These are phyloP conservation scores for Nixonia krombeini DNA, from an alignment of 1,140 invertebrate species.

Conservation along the genomic window DNA sequence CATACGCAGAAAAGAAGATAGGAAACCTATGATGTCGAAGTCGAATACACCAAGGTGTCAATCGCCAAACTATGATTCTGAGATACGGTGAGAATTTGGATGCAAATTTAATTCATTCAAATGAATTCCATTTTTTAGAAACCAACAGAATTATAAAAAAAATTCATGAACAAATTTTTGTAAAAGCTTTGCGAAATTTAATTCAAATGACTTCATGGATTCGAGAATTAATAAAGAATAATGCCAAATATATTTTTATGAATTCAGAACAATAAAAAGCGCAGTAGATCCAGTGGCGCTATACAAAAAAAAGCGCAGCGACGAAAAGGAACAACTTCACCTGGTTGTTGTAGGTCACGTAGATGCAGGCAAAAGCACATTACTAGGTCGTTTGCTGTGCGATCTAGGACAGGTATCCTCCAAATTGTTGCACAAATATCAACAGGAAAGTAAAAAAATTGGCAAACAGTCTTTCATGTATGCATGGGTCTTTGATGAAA, in stretches of 20 bases:
- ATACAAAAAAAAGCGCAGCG: conserved; percentile 82
- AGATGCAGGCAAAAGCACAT: conserved; percentile 98
- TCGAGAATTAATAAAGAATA: conserved; percentile 20
- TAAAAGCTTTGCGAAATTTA: too few relatives aligned
- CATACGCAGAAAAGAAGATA: conserved; percentile 51
- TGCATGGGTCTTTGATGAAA: conserved; percentile 99
- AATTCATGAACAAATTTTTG: too few relatives aligned
- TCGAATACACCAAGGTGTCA: conserved; percentile 71
- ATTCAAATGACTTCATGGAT: neutral
- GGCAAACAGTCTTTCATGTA: conserved; percentile 99
- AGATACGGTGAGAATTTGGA: too few relatives aligned
- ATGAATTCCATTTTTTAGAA: too few relatives aligned
- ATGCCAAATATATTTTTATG: conserved; percentile 66
- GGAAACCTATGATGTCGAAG: conserved; percentile 45
- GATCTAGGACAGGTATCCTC: conserved; percentile 92
- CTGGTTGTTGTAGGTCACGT: conserved; percentile 98
- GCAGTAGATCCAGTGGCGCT: conserved; percentile 73
- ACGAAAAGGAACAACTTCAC: conserved; percentile 89
- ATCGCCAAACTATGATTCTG: conserved; percentile 77
- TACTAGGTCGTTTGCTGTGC: conserved; percentile 96
- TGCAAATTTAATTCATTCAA: too few relatives aligned
- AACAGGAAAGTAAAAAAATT: conserved; percentile 96
- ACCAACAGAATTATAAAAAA: too few relatives aligned
- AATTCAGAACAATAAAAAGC: conserved; percentile 60
- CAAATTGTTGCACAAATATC: conserved; percentile 96